Conservation (phyloP, 2,888 invertebrate species). For the Oxyscelio sp. region DNA sequence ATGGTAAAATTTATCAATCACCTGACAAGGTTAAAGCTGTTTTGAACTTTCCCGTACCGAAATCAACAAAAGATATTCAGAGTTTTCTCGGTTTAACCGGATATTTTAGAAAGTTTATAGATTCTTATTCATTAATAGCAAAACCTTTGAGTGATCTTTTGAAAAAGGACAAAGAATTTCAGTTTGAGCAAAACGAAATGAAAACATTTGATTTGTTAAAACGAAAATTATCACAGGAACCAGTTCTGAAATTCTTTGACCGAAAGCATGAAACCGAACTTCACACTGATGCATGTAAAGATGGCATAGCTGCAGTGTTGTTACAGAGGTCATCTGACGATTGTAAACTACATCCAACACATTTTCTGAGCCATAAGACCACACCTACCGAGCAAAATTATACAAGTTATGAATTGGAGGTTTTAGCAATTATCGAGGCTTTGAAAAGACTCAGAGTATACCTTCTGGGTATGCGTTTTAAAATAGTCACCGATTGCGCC, state of each 20-base stretch:
- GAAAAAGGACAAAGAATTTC: slow-evolving; percentile 7
- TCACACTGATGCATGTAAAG: slow-evolving; percentile 49
- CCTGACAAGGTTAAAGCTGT: slow-evolving; percentile 20
- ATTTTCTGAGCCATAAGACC: slow-evolving; percentile 62
- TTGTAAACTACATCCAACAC: slow-evolving; percentile 34
- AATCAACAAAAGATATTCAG: not conserved
- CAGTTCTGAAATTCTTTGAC: slow-evolving; percentile 21
- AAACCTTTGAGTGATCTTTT: slow-evolving; percentile 29
- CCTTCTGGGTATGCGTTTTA: slow-evolving; percentile 3
- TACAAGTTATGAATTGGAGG: slow-evolving; percentile 15
- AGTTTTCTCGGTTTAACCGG: too few species aligned
- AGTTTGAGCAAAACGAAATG: not conserved
- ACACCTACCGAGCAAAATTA: slow-evolving; percentile 11
- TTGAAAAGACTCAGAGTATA: not conserved
- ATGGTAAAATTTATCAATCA: slow-evolving; percentile 34
- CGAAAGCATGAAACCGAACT: too few species aligned
- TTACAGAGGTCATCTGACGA: slow-evolving; percentile 33
- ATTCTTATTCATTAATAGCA: slow-evolving; percentile 29
- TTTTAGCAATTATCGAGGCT: not conserved
- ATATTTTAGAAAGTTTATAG: too few species aligned
- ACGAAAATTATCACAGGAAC: not conserved
- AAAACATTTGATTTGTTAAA: not conserved
- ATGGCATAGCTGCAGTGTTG: slow-evolving; percentile 2
- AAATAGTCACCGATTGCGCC: not conserved
- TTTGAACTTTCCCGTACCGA: slow-evolving; percentile 22